phyloP scores from a whole-genome alignment of 1,140 invertebrate genomes.

The Scaptomyza graminum region DNA sequence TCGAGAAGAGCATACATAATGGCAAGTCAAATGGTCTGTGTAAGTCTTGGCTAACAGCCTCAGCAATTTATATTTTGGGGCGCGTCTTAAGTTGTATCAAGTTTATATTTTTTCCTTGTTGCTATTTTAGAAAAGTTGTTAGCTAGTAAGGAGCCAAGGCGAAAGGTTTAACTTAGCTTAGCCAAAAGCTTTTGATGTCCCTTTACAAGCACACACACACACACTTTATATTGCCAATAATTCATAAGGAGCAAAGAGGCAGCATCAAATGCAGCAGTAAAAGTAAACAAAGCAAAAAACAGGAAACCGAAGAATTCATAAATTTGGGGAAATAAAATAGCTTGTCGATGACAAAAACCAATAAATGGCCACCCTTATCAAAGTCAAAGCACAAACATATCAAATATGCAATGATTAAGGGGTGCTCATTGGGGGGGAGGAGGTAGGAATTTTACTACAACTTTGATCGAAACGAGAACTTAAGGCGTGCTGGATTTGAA shows the following conservation, averaged over 20 bases:
- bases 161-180: conserved; percentile 39
- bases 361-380: conserved; percentile 76
- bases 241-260: conserved; percentile 61
- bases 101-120: conserved; percentile 28
- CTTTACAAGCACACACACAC: conserved; percentile 18
- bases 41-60: conserved; percentile 25
- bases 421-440: background rate
- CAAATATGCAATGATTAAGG: conserved; percentile 48
- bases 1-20: conserved; percentile 27
- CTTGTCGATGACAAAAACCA: conserved; percentile 55
- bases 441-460: background rate
- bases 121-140: conserved; percentile 10
- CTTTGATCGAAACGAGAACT: conserved; percentile 29
- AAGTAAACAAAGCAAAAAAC: conserved; percentile 39
- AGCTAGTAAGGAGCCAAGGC: background rate
- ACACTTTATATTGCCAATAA: conserved; percentile 60
- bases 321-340: conserved; percentile 38
- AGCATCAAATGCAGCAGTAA: conserved; percentile 48
- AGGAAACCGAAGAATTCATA: conserved; percentile 30
- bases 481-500: conserved; percentile 13
- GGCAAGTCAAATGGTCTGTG: conserved; percentile 68
- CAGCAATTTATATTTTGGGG: conserved; percentile 8
- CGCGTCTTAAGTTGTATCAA: conserved; percentile 49
- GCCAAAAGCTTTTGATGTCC: conserved; percentile 39
- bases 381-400: conserved; percentile 56